These are phyloP conservation scores for Actinopyga echinites DNA, from an alignment of 53 echinoderm and acorn worm species.

Conservation along the genomic window DNA sequence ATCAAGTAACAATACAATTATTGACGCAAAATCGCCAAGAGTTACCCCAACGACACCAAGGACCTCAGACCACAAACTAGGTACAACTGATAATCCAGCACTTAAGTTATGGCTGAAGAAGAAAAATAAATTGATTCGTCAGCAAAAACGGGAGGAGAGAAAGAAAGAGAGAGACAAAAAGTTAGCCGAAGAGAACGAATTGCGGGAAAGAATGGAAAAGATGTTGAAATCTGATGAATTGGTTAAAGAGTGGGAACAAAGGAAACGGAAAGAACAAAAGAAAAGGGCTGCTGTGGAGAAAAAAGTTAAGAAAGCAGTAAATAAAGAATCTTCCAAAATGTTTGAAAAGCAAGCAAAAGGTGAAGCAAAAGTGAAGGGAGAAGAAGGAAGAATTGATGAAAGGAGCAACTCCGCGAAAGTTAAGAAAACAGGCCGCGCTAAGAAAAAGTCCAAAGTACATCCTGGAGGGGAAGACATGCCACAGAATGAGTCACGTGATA, in stretches of 20 bases:
- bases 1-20: too few species aligned
- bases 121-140: slow-evolving; percentile 72
- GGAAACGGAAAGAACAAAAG: slow-evolving; percentile 31
- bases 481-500: background rate
- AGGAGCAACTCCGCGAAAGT: background rate
- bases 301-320: slow-evolving; percentile 19
- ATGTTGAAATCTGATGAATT: slow-evolving; percentile 38
- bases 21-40: background rate
- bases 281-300: slow-evolving; percentile 34
- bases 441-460: background rate
- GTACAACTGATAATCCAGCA: slow-evolving; percentile 61
- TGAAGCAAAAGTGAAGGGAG: background rate
- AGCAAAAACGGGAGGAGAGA: slow-evolving; percentile 48
- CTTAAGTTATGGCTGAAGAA: slow-evolving; percentile 65
- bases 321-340: background rate
- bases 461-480: slow-evolving; percentile 8
- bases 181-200: slow-evolving; percentile 14
- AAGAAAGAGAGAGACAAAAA: slow-evolving; percentile 51
- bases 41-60: slow-evolving; percentile 26
- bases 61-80: slow-evolving; percentile 63
- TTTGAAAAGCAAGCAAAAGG: background rate
- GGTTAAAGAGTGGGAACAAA: slow-evolving; percentile 39
- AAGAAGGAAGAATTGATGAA: too few species aligned
- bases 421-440: background rate
- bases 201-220: slow-evolving; percentile 29